Base-by-base conservation (phyloP, 2,888 invertebrate species). In the Chironomus riparius region DNA sequence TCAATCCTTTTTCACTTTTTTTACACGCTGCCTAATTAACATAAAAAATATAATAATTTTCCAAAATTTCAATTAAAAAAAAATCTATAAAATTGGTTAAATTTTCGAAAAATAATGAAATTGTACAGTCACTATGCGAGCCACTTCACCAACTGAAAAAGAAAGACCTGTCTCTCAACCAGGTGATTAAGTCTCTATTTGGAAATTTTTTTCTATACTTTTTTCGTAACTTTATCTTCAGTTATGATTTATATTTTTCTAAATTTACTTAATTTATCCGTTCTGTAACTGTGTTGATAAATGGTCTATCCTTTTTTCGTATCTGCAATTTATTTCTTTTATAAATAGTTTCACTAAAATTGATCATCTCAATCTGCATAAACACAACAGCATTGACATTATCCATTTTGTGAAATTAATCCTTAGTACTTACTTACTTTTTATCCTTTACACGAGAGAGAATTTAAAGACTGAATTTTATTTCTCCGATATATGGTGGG, bases 91-190 rank as follows among this genome's bases (percentile, higher is more conserved):
- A 73, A 72, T 15, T 62, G 47, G 61, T n/a, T 28, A 69, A 69
- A 7, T 38, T 56, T 56, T 56, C 56, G n/a, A 56, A 75, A 22
- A 75, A 77, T 28, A 24, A 71, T 56, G n/a, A 61, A 72, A 3
- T 28, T 38, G 38, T 38, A 38, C 77, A 80, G 79, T 79, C 77
- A 77, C 78, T 28, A 78, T 79, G 77, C 78, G 79, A 79, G 78
- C 79, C 77, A 77, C 78, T 77, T 79, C 79, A 77, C 79, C 79
- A 76, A 77, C 78, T 78, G 79, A 78, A 73, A 78, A 78, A 78
- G 79, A 80, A 78, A 78, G 79, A 78, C 78, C 79, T 77, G 77
- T 79, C 76, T 79, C 79, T 71, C 79, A 79, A 78, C 79, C 79
- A 79, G 79, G 79, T 79, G 79, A 74, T 74, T 62, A 68, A 38